Evolutionary conservation across 1,140 invertebrate species (phyloP).

Genomic region (Drosophila miranda): DNA sequence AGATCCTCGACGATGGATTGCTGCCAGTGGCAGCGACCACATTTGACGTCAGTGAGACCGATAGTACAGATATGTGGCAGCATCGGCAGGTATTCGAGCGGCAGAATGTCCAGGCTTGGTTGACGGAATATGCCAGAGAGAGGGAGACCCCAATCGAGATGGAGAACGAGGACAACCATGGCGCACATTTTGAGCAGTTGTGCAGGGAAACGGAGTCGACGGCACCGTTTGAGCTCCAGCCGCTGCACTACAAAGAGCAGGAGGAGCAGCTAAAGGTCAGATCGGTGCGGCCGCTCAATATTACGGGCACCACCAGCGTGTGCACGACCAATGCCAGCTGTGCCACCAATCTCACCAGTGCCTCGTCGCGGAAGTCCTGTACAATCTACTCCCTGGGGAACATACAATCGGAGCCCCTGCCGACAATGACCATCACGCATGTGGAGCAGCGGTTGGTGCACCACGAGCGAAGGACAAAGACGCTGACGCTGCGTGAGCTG

Average conservation of each 20-base stretch:
- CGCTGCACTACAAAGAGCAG: conserved; percentile 8
- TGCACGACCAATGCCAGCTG: conserved; percentile 16
- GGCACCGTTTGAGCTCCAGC: conserved; percentile 55
- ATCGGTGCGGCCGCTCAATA: neutral
- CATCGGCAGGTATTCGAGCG: conserved; percentile 35
- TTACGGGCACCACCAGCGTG: neutral
- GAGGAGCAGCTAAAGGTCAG: neutral
- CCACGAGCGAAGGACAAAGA: neutral
- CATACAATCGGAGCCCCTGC: conserved; percentile 34
- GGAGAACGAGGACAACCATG: neutral
- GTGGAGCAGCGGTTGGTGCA: conserved; percentile 5
- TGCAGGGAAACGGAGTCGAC: conserved; percentile 50
- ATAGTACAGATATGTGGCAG: neutral
- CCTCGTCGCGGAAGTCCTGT: conserved; percentile 37
- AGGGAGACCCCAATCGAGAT: neutral
- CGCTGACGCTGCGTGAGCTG: neutral
- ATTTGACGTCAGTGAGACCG: conserved; percentile 1
- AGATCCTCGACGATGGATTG: neutral
- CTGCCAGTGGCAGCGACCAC: conserved; percentile 14
- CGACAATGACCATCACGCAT: conserved; percentile 25
- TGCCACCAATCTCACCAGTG: conserved; percentile 17
- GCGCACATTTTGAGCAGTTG: conserved; percentile 48
- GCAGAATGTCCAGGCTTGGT: conserved; percentile 8
- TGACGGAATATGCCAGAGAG: neutral
- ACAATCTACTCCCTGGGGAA: conserved; percentile 29